Base-by-base conservation (phyloP, 2,888 invertebrate genomes). In the Drosophila mercatorum region DNA sequence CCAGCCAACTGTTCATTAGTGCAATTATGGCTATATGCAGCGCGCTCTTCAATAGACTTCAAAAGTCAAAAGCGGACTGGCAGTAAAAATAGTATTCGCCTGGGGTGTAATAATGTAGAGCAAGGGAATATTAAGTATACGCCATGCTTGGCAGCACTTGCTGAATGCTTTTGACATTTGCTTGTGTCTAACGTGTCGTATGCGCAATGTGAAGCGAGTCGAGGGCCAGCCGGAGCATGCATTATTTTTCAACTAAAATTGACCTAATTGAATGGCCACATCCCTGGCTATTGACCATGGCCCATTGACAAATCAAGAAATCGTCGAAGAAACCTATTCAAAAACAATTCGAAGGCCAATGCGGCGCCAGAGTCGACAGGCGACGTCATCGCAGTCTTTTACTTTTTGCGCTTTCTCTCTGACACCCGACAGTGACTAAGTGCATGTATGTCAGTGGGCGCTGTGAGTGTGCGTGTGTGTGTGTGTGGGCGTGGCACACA, bases 351-450 rank as follows among this genome's bases (percentile, higher is more conserved):
- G 72, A 77, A 69, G 78, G 64, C 63, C 74, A 58, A 49, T 58
- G 72, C 62, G 11, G 43, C 49, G 14, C 52, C 44, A n/a, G 26
- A 34, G 31, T 17, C 49, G 49, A 10, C 36, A 34, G 38, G 36
- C 43, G 28, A 12, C 43, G 17, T 60, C 36, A 26, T 11, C 71
- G 26, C 26, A 11, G 49, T 59, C 40, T 26, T 51, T 38, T 63
- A 22, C 34, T 51, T 22, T 51, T 22, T 22, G 8, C 4, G 5
- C 4, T 12, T 22, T 17, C 17, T 34, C 34, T 34, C 68, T 72
- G 82, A 64, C 76, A 70, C 53, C 72, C 72, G 83, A 79, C 83
- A 81, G 60, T 72, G 72, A 74, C 69, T 72, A 72, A 80, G 69
- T 80, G 80, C 57, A 64, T 68, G 63, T 65, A 38, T 80, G 76